These are phyloP conservation scores for Colinus virginianus DNA, from an alignment of 2,113 vertebrate species.

Conservation along the genomic window DNA sequence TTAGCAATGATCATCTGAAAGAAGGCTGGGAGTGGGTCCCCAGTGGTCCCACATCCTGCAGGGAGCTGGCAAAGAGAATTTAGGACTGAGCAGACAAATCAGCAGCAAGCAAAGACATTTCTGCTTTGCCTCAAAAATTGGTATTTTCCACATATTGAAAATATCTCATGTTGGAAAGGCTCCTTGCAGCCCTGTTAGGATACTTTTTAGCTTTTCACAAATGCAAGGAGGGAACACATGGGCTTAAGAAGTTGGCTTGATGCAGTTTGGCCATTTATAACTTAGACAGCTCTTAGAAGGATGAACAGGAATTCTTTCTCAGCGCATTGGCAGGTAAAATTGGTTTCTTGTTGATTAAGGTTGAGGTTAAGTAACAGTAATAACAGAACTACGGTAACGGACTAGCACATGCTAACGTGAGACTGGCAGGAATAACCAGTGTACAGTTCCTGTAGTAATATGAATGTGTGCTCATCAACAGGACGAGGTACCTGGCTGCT, in stretches of 20 bases:
- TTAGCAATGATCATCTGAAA: background rate
- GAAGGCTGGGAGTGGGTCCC: too few relatives aligned
- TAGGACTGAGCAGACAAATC: fast-evolving
- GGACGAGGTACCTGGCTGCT: background rate
- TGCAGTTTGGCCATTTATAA: background rate
- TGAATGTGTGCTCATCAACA: background rate
- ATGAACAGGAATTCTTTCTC: fast-evolving
- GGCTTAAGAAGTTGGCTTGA: background rate
- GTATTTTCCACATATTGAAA: background rate
- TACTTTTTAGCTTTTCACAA: background rate
- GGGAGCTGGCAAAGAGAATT: fast-evolving
- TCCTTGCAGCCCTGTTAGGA: background rate
- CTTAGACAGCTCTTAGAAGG: background rate
- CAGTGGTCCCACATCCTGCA: background rate
- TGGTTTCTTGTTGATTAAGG: background rate
- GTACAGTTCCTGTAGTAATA: background rate
- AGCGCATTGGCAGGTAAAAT: background rate
- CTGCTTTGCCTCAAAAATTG: background rate
- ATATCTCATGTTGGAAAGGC: background rate
- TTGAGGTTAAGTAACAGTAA: background rate
- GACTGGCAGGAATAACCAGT: background rate
- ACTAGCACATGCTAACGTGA: background rate
- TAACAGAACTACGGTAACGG: background rate
- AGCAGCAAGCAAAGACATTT: fast-evolving
- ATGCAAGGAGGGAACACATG: background rate